Conservation (phyloP, 2,888 invertebrate genomes). For the Laothoe populi region DNA sequence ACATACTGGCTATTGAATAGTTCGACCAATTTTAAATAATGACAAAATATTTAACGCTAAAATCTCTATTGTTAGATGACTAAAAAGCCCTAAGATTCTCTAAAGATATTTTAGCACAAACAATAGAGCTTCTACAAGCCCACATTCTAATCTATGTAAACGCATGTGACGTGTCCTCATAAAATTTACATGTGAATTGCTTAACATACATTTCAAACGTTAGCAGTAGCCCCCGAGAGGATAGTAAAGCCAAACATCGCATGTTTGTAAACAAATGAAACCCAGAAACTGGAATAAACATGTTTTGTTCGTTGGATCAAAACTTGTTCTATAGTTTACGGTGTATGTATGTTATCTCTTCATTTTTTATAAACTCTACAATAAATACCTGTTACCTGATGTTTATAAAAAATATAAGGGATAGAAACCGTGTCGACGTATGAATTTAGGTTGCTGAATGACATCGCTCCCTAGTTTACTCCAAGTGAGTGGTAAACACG, state of each 20-base stretch:
- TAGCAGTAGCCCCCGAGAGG: background rate
- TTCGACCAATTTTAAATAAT: too few relatives aligned
- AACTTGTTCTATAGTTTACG: background rate
- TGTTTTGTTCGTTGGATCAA: background rate
- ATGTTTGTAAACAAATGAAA: slow-evolving; percentile 22
- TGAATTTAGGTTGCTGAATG: too few relatives aligned
- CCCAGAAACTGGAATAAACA: slow-evolving; percentile 8
- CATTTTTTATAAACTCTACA: too few relatives aligned
- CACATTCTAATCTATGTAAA: slow-evolving; percentile 2
- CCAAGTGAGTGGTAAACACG: too few relatives aligned
- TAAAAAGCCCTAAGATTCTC: too few relatives aligned
- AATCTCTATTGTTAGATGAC: background rate
- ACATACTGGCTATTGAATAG: too few relatives aligned
- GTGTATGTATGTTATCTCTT: background rate
- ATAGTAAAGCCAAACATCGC: background rate
- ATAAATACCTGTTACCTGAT: too few relatives aligned
- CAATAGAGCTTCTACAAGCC: background rate
- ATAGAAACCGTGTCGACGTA: too few relatives aligned
- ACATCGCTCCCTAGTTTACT: too few relatives aligned
- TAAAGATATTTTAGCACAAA: background rate
- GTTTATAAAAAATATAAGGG: too few relatives aligned
- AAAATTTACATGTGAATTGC: background rate
- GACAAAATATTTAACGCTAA: too few relatives aligned
- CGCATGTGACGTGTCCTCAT: background rate
- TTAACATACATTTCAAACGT: background rate